Evolutionary conservation across 2,797 vertebrate species (phyloP).

Genomic region (Rhynchotus rufescens): DNA sequence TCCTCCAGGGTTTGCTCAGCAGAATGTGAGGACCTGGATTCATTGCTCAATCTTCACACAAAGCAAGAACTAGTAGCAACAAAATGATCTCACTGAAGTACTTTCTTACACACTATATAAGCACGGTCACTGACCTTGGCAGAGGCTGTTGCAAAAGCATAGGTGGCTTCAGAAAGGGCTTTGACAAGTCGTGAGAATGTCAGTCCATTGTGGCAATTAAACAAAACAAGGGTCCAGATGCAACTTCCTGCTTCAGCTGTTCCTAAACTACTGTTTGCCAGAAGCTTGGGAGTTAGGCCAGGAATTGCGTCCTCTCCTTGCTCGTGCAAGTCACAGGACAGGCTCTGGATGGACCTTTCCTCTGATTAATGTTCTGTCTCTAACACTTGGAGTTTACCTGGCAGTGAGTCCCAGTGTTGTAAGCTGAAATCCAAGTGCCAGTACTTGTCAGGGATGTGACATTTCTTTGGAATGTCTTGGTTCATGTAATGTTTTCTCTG

Average conservation of each 20-base stretch:
- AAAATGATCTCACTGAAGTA: background rate
- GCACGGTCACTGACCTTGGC: background rate
- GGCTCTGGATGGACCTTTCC: background rate
- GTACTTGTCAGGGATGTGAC: background rate
- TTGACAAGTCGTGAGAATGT: background rate
- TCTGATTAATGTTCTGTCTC: slow-evolving; percentile 25
- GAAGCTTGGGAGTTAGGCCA: background rate
- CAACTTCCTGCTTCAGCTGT: background rate
- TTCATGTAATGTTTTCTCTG: background rate
- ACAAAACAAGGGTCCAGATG: background rate
- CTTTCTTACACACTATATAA: background rate
- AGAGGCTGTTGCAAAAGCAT: background rate
- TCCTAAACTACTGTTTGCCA: background rate
- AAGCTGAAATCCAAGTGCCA: background rate
- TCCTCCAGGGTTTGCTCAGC: background rate
- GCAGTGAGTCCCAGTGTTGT: background rate
- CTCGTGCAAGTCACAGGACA: slow-evolving; percentile 8
- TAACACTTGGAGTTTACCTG: background rate
- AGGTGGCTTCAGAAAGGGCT: background rate
- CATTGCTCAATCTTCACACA: background rate
- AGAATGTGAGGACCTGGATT: background rate
- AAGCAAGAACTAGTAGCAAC: background rate
- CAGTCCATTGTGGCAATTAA: background rate
- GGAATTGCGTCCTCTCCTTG: background rate
- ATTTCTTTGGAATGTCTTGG: slow-evolving; percentile 3